Percentiles rank a stretch among this genome's conserved stretches.
phyloP scores from a whole-genome alignment of 1,140 invertebrate genomes.

The Varroa destructor region DNA sequence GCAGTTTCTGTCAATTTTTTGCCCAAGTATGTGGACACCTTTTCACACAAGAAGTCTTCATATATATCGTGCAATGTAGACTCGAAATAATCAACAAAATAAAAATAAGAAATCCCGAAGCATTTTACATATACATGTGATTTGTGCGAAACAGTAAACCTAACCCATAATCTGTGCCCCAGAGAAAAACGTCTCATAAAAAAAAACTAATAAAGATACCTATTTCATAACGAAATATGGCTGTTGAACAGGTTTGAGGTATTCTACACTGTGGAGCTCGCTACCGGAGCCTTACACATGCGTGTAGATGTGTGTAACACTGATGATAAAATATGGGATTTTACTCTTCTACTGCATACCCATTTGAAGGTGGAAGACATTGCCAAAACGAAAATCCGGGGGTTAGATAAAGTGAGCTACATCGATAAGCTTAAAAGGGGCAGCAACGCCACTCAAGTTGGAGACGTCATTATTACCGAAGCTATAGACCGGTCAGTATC shows the following conservation, averaged over 20 bases:
- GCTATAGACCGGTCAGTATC: background rate
- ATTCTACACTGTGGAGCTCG: constrained; percentile 8
- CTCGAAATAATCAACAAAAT: too few species aligned
- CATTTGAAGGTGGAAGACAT: constrained; percentile 92
- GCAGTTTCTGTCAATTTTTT: too few species aligned
- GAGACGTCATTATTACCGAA: constrained; percentile 13
- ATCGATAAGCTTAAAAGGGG: constrained; percentile 63
- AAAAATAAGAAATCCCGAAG: too few species aligned
- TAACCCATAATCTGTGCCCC: too few species aligned
- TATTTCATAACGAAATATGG: too few species aligned
- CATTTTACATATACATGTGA: too few species aligned
- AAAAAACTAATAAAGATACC: too few species aligned
- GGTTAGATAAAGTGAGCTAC: constrained; percentile 75
- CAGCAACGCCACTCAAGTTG: background rate
- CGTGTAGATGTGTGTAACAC: constrained; percentile 2
- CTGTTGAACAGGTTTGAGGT: constrained; percentile 2
- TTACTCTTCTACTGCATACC: constrained; percentile 80
- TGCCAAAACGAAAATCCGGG: constrained; percentile 70
- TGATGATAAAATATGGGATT: constrained; percentile 39
- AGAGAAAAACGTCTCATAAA: too few species aligned
- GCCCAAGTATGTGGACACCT: too few species aligned
- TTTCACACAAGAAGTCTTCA: too few species aligned
- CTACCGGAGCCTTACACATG: background rate
- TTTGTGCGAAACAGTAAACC: too few species aligned
- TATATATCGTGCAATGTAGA: too few species aligned